A percentile compares a stretch with the other conserved stretches of the same genome.
Evolutionary conservation across 1,140 invertebrate species (phyloP).

Genomic region (Bombus pascuorum): DNA sequence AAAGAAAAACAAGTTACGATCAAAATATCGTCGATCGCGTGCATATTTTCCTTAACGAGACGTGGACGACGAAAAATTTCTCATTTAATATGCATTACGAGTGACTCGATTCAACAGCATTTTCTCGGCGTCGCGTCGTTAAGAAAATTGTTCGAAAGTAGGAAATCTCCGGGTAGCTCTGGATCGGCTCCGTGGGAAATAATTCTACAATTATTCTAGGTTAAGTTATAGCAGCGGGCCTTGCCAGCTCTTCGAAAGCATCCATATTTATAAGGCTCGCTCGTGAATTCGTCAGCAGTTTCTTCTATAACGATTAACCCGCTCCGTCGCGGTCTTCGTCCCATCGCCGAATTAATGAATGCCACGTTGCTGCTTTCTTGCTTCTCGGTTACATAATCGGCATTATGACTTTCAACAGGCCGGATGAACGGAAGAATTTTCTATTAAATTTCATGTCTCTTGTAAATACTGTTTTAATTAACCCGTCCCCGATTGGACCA

Average conservation of each 20-base stretch:
- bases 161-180: not conserved
- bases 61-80: not conserved
- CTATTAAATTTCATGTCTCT: constrained; percentile 54
- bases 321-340: constrained; percentile 29
- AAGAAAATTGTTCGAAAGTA: constrained; percentile 52
- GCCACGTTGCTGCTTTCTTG: constrained; percentile 51
- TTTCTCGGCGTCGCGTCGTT: constrained; percentile 19
- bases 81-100: constrained; percentile 46
- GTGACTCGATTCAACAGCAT: constrained; percentile 19
- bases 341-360: constrained; percentile 44
- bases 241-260: constrained; percentile 10
- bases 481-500: constrained; percentile 52
- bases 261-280: constrained; percentile 52
- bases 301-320: constrained; percentile 54
- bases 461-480: constrained; percentile 56
- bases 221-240: constrained; percentile 38
- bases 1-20: not conserved
- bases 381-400: constrained; percentile 50
- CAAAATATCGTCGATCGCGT: not conserved
- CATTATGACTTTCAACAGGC: constrained; percentile 42
- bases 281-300: constrained; percentile 52
- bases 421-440: constrained; percentile 20
- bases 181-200: constrained; percentile 43
- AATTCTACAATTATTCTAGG: constrained; percentile 51
- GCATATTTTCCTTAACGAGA: constrained; percentile 21